These are phyloP conservation scores for Rhagologus leucostigma DNA, from an alignment of 2,113 vertebrate genomes.

Conservation along the genomic window DNA sequence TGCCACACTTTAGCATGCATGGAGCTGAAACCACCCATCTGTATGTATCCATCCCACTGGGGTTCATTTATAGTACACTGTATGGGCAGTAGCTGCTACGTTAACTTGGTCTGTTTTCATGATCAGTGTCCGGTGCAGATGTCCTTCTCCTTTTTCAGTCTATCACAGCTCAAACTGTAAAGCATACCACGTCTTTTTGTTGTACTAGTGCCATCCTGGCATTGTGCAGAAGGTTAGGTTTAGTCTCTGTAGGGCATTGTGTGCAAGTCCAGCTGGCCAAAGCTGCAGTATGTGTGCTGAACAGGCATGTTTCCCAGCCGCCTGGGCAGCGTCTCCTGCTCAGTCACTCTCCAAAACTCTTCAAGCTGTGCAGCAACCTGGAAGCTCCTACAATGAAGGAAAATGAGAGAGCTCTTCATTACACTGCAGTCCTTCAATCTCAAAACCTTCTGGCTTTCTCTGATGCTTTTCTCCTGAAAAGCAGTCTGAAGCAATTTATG, in stretches of 20 bases:
- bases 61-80: not conserved
- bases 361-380: not conserved
- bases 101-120: not conserved
- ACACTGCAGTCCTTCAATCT: not conserved
- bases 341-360: not conserved
- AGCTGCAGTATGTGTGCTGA: not conserved
- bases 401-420: not conserved
- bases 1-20: not conserved
- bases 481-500: not conserved
- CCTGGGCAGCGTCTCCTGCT: fast-evolving
- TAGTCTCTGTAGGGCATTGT: not conserved
- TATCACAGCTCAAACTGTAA: not conserved
- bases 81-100: fast-evolving
- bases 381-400: not conserved
- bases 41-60: not conserved
- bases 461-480: not conserved
- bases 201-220: not conserved
- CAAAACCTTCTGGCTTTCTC: not conserved
- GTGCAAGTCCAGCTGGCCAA: not conserved
- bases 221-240: not conserved
- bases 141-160: not conserved
- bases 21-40: not conserved
- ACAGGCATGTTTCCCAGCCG: not conserved
- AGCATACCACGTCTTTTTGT: not conserved
- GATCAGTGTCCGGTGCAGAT: not conserved